phyloP scores from a whole-genome alignment of 1,140 invertebrate species.

The Ostrea denselamellosa region DNA sequence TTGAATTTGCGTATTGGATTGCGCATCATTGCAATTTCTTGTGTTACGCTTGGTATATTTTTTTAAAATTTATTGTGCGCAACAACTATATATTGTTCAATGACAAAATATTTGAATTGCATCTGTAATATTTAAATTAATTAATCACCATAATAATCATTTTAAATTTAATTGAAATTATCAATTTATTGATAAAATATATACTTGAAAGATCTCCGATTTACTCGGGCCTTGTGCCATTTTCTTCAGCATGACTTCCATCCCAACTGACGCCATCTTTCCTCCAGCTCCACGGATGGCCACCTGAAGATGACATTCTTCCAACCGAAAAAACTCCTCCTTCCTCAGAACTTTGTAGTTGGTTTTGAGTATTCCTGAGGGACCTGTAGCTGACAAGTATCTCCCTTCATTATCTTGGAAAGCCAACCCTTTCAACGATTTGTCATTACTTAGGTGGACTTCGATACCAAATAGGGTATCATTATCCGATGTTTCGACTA shows the following conservation, averaged over 20 bases:
- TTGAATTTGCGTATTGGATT: no score
- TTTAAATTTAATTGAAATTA: no score
- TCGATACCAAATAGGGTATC: conserved; percentile 96
- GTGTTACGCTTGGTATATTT: no score
- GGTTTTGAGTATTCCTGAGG: conserved; percentile 95
- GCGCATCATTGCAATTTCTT: no score
- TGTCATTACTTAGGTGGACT: conserved; percentile 90
- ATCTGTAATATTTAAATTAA: no score
- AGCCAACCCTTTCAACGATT: conserved; percentile 67
- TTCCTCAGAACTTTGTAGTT: conserved; percentile 94
- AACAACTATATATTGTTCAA: no score
- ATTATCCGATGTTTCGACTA: conserved; percentile 85
- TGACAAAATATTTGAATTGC: no score
- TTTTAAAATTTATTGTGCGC: no score
- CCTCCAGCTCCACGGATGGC: background rate
- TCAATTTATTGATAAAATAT: background rate
- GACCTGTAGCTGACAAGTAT: conserved; percentile 96
- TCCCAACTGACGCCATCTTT: background rate
- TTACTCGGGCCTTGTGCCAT: background rate
- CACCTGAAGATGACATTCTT: background rate
- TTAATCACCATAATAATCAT: no score
- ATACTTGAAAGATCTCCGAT: background rate
- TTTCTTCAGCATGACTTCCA: conserved; percentile 23
- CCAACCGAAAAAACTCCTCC: conserved; percentile 93
- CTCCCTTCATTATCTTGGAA: conserved; percentile 85